Base-by-base conservation (phyloP, 35 echinoderm and acorn worm genomes). In the Strongylocentrotus purpuratus region DNA sequence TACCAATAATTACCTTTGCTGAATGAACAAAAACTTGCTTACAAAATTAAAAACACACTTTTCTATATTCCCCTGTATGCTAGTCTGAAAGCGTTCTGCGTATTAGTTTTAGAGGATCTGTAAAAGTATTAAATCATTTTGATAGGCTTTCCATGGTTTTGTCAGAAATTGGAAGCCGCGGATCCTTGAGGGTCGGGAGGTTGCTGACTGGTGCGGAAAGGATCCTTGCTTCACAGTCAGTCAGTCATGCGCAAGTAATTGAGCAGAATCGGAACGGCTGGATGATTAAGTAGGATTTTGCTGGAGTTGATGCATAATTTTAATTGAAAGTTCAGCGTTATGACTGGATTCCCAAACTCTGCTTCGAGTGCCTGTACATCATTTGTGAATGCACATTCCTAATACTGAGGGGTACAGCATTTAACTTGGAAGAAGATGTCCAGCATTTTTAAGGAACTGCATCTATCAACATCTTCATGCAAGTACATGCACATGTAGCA, bases 181-280 rank as follows among this genome's bases (percentile, higher is more conserved):
- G 20, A 18, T 78, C 65, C 65, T 78, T 78, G 65, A 70, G 17
- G 5, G 61, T 70, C 61, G 18, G 61, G 61, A 78, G 65, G 20
- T 28, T 78, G 20, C 22, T n/a, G 65, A 22, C 20, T 78, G 65
- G 28, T 78, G 25, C 25, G 22, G 17, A 59, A 59, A 7, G 52
- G 65, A 78, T 78, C 2, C 65, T 28, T 18, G 28, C 65, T 78
- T 78, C 65, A 78, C 65, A 78, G 65, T 78, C 65, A 78, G 65
- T n/a, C 65, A 78, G 65, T 78, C 65, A 78, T 78, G 65, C 65
- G 65, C 65, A 78, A 78, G 65, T 78, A 78, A 78, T 78, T 78
- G 65, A 78, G 65, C 65, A 78, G 25, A 71, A 78, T 78, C 22
- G 65, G 65, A n/a, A 78, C 28, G 20, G 65, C 28, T 28, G 65